These are phyloP conservation scores for Sarcophilus harrisii DNA, from an alignment of 2,797 vertebrate genomes.

Conservation along the genomic window DNA sequence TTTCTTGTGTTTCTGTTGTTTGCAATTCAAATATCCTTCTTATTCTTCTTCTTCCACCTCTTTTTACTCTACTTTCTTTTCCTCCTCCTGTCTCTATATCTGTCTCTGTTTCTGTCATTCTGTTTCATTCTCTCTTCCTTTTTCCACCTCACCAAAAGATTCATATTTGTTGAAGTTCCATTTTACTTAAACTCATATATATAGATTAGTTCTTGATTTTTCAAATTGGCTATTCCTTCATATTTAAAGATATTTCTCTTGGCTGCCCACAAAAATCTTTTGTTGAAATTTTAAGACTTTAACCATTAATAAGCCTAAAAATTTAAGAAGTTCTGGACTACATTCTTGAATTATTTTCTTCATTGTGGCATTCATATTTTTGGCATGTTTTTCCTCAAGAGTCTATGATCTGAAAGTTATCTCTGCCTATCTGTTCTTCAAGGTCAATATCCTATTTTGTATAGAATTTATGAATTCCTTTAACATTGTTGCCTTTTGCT, in stretches of 20 bases:
- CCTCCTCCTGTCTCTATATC: not conserved
- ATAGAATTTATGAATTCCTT: not conserved
- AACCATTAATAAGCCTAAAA: not conserved
- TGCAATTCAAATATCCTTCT: not conserved
- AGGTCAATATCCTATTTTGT: not conserved
- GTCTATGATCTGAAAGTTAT: not conserved
- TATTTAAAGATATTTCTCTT: not conserved
- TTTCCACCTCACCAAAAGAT: not conserved
- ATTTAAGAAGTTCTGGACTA: not conserved
- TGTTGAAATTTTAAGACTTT: not conserved
- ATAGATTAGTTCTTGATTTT: not conserved
- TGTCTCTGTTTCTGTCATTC: not conserved
- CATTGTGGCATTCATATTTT: not conserved
- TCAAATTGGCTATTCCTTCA: not conserved
- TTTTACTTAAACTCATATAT: not conserved
- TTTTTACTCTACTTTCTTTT: not conserved
- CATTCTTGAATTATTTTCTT: not conserved
- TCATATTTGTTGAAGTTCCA: not conserved
- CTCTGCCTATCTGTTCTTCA: not conserved
- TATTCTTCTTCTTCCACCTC: not conserved
- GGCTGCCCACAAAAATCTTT: not conserved
- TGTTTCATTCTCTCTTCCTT: not conserved
- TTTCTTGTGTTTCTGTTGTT: not conserved
- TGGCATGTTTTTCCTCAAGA: not conserved
- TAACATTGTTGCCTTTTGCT: not conserved